Evolutionary conservation across 2,113 vertebrate genomes (phyloP), one percentile per base, ranked within the genome.

Genomic region (Psophia crepitans): DNA sequence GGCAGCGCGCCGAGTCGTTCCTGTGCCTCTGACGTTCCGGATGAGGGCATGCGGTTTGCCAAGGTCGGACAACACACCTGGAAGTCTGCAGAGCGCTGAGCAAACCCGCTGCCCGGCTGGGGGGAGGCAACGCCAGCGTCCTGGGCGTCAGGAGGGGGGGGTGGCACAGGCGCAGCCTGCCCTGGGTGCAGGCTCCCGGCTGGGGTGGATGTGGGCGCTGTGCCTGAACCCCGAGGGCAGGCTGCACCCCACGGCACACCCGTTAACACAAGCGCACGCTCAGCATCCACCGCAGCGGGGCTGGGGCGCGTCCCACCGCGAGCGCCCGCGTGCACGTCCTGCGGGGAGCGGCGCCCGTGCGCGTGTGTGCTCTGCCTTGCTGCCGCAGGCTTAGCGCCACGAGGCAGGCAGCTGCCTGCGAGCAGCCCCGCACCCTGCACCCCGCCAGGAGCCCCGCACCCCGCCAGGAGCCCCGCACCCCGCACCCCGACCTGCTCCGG

Each of bases 221-320:
- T 2, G 1, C 33, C 64, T 0, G 35, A 18, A 9, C 35, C 6
- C 27, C 3, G 1, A 27, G 39, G 0, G 11, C 30, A 0, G 49
- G 60, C 89, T 22, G 58, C 3, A 2, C 5, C 22, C 73, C 33
- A 1, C 5, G 2, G 13, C 6, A 2, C 9, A 1, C 9, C 22
- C 3, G 4, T 0, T 19, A 6, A 4, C 33, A 1, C 0, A 4
- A 1, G n/a, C 19, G 68, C 61, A 4, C 2, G 0, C 39, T 8
- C 2, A 1, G 48, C 8, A 0, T 65, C 3, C 18, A 2, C 21
- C 15, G 1, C 4, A 1, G 43, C 10, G 4, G 76, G 57, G 77
- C 81, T 6, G 89, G n/a, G 9, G 66, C 64, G 1, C 21, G 3
- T 37, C 44, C 73, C 12, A 1, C 41, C 16, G 16, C 17, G 4